phyloP scores from a whole-genome alignment of 2,888 invertebrate species.

The Formica aserva region DNA sequence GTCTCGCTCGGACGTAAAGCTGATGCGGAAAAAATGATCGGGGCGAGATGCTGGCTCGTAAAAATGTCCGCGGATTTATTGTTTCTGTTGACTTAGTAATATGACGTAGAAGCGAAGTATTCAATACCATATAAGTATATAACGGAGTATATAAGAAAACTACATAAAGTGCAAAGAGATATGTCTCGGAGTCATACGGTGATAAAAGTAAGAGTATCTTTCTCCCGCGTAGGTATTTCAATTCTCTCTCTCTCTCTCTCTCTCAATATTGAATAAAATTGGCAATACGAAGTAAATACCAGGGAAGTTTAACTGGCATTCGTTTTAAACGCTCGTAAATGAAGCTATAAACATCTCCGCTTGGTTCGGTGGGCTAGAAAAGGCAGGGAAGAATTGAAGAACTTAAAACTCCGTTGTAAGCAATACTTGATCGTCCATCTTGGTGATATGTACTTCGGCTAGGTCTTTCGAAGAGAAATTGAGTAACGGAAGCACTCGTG shows the following conservation, averaged over 20 bases:
- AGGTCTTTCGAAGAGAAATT: conserved; percentile 9
- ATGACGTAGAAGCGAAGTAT: neutral
- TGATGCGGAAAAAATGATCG: conserved; percentile 34
- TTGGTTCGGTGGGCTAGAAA: neutral
- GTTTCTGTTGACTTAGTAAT: conserved; percentile 32
- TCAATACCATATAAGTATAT: neutral
- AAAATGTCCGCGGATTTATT: conserved; percentile 25
- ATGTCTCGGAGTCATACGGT: neutral
- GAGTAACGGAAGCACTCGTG: conserved; percentile 9
- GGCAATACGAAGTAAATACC: neutral
- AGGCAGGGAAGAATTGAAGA: neutral
- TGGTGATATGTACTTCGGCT: neutral
- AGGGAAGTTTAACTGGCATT: neutral
- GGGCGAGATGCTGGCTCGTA: neutral
- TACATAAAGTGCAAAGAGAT: neutral
- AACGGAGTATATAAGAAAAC: neutral
- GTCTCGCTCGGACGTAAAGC: conserved; percentile 29
- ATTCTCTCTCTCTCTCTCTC: neutral
- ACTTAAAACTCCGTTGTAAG: conserved; percentile 6
- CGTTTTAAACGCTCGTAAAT: conserved; percentile 31
- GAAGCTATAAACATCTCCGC: conserved; percentile 5
- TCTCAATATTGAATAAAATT: neutral
- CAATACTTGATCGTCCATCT: neutral
- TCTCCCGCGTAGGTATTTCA: neutral
- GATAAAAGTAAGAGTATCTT: neutral